Evolutionary conservation across 2,888 invertebrate genomes (phyloP), one percentile per base, ranked within the genome.

Genomic region (Mesoligia furuncula): DNA sequence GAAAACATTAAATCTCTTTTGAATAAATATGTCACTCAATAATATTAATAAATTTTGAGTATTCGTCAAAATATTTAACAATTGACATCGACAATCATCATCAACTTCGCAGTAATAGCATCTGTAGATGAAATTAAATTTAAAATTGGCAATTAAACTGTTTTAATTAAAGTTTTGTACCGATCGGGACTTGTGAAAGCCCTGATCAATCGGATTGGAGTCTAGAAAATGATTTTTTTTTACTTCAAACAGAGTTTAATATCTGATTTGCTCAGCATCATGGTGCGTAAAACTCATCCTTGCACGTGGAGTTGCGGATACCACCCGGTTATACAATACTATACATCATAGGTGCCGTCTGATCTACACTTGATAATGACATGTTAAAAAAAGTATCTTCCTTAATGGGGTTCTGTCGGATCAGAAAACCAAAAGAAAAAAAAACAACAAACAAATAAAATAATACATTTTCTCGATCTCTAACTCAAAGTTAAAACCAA

Each of bases 131-230:
- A 36, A 75, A 15, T 27, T 75, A 0, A 17, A 48, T 57, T 65
- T 45, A 27, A 5, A 48, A 48, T 48, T 39, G 27, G 5, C 27
- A 57, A 57, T 75, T 65, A 39, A 45, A 74, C 11, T 7, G 6
- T 31, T 75, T 73, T 64, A n/a, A 73, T 73, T 51, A 31, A n/a
- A 36, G 20, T 51, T 45, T 54, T 54, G n/a, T 54, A 62, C 20
- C 9, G 0, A 64, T 42, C 0, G 15, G 2, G n/a, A 36, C 8
- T 62, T 42, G 0, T 54, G 3, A 64, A 42, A 51, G 8, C 17
- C 57, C n/a, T n/a, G n/a, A 57, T 15, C 15, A 59, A 27, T 59
- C 27, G 17, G 17, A 17, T 27, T 17, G 17, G 17, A 59, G 17
- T 61, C 61, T 31, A 62, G 20, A 62, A 9, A 31, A 31, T n/a